These are phyloP conservation scores for Stercorarius parasiticus DNA, from an alignment of 2,113 vertebrate species.

Conservation along the genomic window DNA sequence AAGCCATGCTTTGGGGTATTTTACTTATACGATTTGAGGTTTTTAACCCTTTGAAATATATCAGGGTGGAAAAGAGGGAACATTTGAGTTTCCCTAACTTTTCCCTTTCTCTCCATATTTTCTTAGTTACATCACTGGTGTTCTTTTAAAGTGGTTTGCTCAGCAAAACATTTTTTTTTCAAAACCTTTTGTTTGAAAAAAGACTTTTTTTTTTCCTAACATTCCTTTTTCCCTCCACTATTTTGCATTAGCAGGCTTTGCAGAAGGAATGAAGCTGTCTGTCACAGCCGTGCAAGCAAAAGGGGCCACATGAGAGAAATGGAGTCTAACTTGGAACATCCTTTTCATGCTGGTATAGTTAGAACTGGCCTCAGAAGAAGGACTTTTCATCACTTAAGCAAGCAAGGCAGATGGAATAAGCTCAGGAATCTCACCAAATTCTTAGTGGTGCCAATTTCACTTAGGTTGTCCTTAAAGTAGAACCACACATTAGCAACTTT, in stretches of 20 bases:
- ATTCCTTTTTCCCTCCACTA: not conserved
- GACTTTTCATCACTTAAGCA: constrained; percentile 25
- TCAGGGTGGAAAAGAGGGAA: not conserved
- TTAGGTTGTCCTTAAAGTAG: constrained; percentile 33
- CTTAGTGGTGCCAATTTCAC: constrained; percentile 22
- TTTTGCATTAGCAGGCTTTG: not conserved
- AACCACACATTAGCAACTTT: constrained; percentile 5
- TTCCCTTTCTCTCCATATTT: not conserved
- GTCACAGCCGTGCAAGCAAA: not conserved
- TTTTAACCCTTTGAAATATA: constrained; percentile 35
- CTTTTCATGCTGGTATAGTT: not conserved
- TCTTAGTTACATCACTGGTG: not conserved
- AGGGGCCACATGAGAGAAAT: not conserved
- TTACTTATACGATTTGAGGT: not conserved
- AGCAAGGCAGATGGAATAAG: constrained; percentile 16
- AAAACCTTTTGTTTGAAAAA: not conserved
- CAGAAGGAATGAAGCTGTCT: not conserved
- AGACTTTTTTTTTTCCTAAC: not conserved
- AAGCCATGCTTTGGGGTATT: constrained; percentile 11
- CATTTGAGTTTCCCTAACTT: not conserved
- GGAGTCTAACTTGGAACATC: constrained; percentile 22
- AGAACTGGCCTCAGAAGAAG: not conserved
- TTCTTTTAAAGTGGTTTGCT: constrained; percentile 38
- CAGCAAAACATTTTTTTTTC: not conserved
- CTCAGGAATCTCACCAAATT: constrained; percentile 21